These are phyloP conservation scores for Caenorhabditis tropicalis DNA, from an alignment of 1,140 invertebrate species.

Conservation along the genomic window DNA sequence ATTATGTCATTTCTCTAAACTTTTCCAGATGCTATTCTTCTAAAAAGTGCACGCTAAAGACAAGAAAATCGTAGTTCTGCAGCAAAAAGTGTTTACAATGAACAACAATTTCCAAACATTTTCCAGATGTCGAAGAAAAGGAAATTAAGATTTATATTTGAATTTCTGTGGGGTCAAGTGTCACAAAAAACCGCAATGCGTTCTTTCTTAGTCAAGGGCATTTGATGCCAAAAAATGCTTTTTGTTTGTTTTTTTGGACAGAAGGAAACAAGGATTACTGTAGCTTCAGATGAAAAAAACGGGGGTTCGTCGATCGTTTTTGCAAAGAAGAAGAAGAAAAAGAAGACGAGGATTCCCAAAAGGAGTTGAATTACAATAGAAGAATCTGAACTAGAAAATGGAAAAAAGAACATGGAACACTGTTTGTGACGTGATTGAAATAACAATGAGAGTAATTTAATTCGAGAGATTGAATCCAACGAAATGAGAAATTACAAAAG, in stretches of 20 bases:
- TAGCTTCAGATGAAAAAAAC: not conserved
- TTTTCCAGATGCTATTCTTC: slow-evolving; percentile 10
- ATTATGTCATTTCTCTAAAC: not conserved
- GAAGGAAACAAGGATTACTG: not conserved
- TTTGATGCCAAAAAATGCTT: not conserved
- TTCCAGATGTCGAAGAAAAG: not conserved
- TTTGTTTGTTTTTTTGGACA: not conserved
- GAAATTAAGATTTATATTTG: not conserved
- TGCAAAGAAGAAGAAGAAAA: not conserved
- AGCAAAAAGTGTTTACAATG: slow-evolving; percentile 21
- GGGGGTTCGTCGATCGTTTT: slow-evolving; percentile 17
- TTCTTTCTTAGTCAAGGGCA: not conserved
- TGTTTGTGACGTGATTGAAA: not conserved
- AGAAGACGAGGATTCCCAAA: slow-evolving; percentile 1
- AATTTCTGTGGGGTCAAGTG: not conserved
- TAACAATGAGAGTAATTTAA: not conserved
- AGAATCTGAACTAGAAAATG: not conserved
- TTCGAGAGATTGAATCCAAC: not conserved
- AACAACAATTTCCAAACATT: not conserved
- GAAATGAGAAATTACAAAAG: too few relatives aligned
- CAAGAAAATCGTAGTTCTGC: not conserved
- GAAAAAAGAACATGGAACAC: not conserved
- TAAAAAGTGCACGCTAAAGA: slow-evolving; percentile 17
- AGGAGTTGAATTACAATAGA: not conserved
- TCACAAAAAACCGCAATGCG: not conserved